Percentiles rank a stretch among this genome's conserved stretches.
phyloP scores from a whole-genome alignment of 2,113 vertebrate species.

The Ondatra zibethicus region DNA sequence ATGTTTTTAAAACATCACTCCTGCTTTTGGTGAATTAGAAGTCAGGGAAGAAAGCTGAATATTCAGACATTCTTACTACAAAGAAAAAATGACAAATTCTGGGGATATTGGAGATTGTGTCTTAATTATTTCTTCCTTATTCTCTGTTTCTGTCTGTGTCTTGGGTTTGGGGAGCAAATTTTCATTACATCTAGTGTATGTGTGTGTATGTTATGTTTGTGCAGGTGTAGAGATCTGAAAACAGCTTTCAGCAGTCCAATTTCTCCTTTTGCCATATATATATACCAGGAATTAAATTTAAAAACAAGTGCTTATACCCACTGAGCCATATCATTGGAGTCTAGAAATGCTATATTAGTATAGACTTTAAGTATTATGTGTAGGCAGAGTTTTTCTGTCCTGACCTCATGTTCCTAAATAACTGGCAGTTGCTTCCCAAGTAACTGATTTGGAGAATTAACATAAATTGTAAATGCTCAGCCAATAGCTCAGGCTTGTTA shows the following conservation, averaged over 20 bases:
- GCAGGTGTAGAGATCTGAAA: background rate
- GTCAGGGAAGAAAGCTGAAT: background rate
- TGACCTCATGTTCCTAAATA: too few species aligned
- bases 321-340: too few species aligned
- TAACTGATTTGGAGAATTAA: too few species aligned
- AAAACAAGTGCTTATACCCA: background rate
- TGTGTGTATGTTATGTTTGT: background rate
- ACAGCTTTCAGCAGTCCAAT: too few species aligned
- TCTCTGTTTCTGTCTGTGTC: background rate
- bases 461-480: too few species aligned
- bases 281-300: background rate
- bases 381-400: too few species aligned
- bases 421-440: too few species aligned
- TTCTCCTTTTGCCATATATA: too few species aligned
- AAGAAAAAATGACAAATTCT: background rate
- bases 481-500: too few species aligned
- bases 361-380: background rate
- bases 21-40: background rate
- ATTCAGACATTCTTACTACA: background rate
- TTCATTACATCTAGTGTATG: background rate
- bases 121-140: background rate
- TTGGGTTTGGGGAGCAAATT: fast-evolving
- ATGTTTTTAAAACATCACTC: background rate
- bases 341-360: background rate
- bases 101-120: background rate